phyloP scores from a whole-genome alignment of 2,113 vertebrate species.

The Plotosus lineatus region DNA sequence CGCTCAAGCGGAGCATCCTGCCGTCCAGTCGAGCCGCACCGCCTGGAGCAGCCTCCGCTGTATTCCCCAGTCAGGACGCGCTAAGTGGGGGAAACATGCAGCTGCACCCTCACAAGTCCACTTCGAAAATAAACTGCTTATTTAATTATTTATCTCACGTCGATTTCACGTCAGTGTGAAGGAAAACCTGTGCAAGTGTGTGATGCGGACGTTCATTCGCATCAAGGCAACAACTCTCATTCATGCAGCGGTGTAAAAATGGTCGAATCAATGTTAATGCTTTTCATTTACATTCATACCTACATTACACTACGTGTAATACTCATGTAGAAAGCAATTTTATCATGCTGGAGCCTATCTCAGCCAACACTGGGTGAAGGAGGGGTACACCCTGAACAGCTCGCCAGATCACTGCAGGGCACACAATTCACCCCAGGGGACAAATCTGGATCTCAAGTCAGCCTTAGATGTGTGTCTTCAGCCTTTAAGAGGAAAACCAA shows the following conservation, averaged over 20 bases:
- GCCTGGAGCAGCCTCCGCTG: not conserved
- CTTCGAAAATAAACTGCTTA: conserved; percentile 22
- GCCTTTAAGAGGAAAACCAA: too few relatives aligned
- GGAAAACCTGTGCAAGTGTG: conserved; percentile 56
- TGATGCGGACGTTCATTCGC: conserved; percentile 19
- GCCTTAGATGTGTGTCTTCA: too few relatives aligned
- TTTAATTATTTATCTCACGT: conserved; percentile 54
- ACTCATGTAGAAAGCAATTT: too few relatives aligned
- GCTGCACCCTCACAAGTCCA: not conserved
- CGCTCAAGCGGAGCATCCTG: conserved; percentile 20
- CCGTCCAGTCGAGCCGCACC: not conserved
- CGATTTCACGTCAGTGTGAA: conserved; percentile 62
- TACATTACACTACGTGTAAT: too few relatives aligned
- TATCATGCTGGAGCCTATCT: too few relatives aligned
- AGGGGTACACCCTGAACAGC: too few relatives aligned
- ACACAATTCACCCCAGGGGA: too few relatives aligned
- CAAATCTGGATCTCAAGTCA: too few relatives aligned
- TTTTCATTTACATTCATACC: not conserved
- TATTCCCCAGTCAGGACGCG: not conserved
- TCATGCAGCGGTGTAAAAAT: conserved; percentile 5
- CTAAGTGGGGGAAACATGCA: not conserved
- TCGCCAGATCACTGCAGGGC: too few relatives aligned
- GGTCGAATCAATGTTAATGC: not conserved
- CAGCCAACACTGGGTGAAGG: too few relatives aligned
- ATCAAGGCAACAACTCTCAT: not conserved